These are phyloP conservation scores for Pristionchus arcanus DNA, from an alignment of 2,888 invertebrate genomes.

Conservation along the genomic window DNA sequence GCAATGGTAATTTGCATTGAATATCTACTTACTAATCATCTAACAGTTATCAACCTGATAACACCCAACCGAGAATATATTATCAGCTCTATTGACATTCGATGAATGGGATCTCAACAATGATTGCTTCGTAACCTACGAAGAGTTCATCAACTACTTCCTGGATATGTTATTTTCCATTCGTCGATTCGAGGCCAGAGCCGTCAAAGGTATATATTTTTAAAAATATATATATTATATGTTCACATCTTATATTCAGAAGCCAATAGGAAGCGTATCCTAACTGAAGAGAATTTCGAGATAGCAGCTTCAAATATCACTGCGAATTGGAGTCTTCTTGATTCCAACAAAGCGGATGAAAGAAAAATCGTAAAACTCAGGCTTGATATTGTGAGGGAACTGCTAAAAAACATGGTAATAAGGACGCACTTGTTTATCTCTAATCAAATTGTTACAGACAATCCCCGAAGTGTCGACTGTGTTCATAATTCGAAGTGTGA, in stretches of 20 bases:
- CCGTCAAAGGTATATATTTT: background rate
- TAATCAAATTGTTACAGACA: background rate
- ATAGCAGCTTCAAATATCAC: background rate
- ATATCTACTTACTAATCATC: too few species aligned
- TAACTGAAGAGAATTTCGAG: conserved; percentile 3
- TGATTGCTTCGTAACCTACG: conserved; percentile 53
- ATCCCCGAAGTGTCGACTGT: background rate
- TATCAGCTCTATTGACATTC: conserved; percentile 37
- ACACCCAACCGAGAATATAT: background rate
- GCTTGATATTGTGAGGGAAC: background rate
- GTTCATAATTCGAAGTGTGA: conserved; percentile 14
- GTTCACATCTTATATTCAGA: background rate
- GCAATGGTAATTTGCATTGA: background rate
- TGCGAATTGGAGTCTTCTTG: background rate
- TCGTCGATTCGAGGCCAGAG: background rate
- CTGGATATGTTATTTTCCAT: conserved; percentile 46
- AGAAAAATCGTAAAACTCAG: background rate
- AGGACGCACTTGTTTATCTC: background rate
- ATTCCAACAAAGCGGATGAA: background rate
- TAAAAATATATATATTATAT: background rate
- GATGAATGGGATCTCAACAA: conserved; percentile 50
- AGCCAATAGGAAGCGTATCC: background rate
- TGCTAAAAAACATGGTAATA: background rate
- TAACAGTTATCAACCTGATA: too few species aligned
- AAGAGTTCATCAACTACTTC: conserved; percentile 44